phyloP scores from a whole-genome alignment of 2,797 vertebrate species.

The Telmatherina bonti region DNA sequence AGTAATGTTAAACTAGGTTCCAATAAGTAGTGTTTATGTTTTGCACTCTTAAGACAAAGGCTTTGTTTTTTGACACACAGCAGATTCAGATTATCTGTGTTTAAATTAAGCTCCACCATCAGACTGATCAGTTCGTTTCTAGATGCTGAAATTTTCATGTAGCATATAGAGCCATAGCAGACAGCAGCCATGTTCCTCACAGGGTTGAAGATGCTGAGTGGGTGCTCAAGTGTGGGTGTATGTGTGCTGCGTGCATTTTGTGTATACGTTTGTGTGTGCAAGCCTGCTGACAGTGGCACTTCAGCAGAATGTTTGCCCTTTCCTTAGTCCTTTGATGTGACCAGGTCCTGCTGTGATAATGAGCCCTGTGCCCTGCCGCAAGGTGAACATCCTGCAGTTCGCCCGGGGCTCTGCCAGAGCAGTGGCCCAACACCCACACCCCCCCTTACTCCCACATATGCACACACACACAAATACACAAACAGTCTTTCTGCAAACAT shows the following conservation, averaged over 20 bases:
- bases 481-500: constrained; percentile 20
- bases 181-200: constrained; percentile 45
- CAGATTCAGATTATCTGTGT: neutral
- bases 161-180: constrained; percentile 9
- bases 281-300: constrained; percentile 82
- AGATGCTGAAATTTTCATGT: constrained; percentile 4
- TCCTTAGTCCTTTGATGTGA: constrained; percentile 91
- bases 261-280: constrained; percentile 58
- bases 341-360: constrained; percentile 87
- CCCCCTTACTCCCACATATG: constrained; percentile 16
- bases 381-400: constrained; percentile 81
- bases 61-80: neutral
- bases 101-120: neutral
- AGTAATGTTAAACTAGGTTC: neutral
- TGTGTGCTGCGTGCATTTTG: constrained; percentile 58
- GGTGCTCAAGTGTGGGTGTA: constrained; percentile 54
- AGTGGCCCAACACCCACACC: constrained; percentile 68
- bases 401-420: constrained; percentile 74
- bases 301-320: constrained; percentile 93
- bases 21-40: neutral
- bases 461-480: constrained; percentile 5
- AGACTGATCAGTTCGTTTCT: neutral
- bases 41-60: neutral
- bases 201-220: constrained; percentile 44
- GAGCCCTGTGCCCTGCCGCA: constrained; percentile 81